Evolutionary conservation across 2,888 invertebrate genomes (phyloP).

Genomic region (Macrophya alboannulata): DNA sequence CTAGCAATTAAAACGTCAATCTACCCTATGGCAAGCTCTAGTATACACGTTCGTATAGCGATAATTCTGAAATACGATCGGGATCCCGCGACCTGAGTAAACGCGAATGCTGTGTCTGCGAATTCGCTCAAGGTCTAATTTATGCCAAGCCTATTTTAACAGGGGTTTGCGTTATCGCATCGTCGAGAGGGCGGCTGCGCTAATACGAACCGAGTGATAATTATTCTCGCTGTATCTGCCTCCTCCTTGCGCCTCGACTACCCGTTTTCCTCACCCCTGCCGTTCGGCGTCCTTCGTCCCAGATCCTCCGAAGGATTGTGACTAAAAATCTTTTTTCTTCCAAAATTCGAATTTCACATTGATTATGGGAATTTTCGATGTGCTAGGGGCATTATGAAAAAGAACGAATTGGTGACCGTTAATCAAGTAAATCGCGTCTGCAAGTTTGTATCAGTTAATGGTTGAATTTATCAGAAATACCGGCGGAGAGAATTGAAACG

Average conservation of each 20-base stretch:
- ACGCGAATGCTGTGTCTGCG: conserved; percentile 54
- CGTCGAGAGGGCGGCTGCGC: conserved; percentile 53
- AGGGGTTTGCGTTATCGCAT: conserved; percentile 55
- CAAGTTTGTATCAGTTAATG: conserved; percentile 41
- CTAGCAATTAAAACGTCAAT: conserved; percentile 44
- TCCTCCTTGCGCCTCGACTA: not conserved
- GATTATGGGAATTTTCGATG: too few species aligned
- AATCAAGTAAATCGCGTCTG: conserved; percentile 17
- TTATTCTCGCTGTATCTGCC: conserved; percentile 55
- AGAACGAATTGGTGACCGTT: conserved; percentile 13
- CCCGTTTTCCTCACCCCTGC: not conserved
- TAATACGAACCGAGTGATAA: conserved; percentile 56
- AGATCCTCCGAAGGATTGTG: conserved; percentile 17
- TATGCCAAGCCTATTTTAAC: conserved; percentile 55
- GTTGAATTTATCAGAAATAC: conserved; percentile 45
- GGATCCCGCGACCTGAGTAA: conserved; percentile 51
- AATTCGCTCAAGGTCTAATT: conserved; percentile 56
- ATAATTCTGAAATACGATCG: conserved; percentile 52
- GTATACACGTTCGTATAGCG: not conserved
- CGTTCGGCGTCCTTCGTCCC: not conserved
- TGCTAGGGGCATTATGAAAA: not conserved
- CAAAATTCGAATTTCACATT: conserved; percentile 9
- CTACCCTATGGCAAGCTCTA: not conserved
- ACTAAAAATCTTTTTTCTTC: not conserved
- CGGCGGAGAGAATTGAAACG: not conserved